Percentiles rank a stretch among this genome's conserved stretches.
phyloP scores from a whole-genome alignment of 2,113 vertebrate genomes.

The Herpetotheres cachinnans region DNA sequence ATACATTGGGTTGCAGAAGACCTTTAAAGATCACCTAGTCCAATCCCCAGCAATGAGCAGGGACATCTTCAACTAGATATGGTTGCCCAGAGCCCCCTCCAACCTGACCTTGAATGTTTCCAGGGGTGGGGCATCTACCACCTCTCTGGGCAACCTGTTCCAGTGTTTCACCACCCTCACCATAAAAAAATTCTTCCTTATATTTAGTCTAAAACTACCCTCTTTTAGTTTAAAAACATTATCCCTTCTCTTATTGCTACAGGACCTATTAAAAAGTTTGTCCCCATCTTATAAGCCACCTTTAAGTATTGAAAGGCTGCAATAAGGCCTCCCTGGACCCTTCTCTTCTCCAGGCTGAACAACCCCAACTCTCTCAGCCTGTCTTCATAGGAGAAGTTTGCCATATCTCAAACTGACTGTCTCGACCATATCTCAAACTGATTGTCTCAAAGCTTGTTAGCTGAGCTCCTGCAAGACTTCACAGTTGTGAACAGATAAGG shows the following conservation, averaged over 20 bases:
- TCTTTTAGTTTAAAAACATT: not conserved
- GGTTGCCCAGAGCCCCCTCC: not conserved
- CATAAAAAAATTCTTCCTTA: not conserved
- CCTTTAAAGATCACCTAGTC: not conserved
- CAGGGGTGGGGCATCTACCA: not conserved
- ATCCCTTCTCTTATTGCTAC: not conserved
- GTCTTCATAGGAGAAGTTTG: not conserved
- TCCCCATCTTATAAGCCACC: not conserved
- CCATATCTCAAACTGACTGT: no score
- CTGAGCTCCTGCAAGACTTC: no score
- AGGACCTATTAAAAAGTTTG: not conserved
- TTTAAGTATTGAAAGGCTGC: not conserved
- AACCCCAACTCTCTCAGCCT: not conserved
- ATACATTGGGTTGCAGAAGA: not conserved
- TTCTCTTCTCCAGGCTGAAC: not conserved
- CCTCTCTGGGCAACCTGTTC: not conserved
- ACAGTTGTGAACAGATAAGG: no score
- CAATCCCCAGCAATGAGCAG: not conserved
- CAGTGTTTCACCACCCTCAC: not conserved
- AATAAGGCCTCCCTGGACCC: not conserved
- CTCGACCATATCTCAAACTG: no score
- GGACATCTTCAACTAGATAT: not conserved
- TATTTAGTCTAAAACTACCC: not conserved
- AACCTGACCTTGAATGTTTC: not conserved
- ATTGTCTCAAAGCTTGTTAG: no score